Evolutionary conservation across 1,140 invertebrate genomes (phyloP).

Genomic region (Heliconius melpomene): DNA sequence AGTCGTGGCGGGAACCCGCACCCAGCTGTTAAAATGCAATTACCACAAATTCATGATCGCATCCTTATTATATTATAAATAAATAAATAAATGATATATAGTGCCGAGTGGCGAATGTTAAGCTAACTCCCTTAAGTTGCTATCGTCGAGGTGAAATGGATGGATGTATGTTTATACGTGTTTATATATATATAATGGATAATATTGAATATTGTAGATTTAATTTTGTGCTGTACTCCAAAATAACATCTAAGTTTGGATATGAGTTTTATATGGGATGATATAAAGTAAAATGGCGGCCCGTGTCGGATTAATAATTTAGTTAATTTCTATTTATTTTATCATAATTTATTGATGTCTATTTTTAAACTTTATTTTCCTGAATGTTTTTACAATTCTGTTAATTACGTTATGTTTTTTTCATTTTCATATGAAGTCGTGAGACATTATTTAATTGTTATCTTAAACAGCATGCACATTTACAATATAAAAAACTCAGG

Average conservation of each 20-base stretch:
- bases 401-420: background rate
- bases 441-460: background rate
- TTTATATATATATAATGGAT: conserved; percentile 62
- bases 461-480: background rate
- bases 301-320: background rate
- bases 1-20: conserved; percentile 46
- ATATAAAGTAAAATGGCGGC: background rate
- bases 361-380: background rate
- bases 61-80: conserved; percentile 66
- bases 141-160: conserved; percentile 69
- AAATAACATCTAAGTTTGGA: conserved; percentile 39
- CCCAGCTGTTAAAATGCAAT: conserved; percentile 65
- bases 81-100: conserved; percentile 61
- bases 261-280: background rate
- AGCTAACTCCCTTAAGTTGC: conserved; percentile 76
- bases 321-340: background rate
- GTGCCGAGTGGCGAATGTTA: conserved; percentile 49
- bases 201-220: conserved; percentile 74
- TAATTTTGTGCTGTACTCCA: conserved; percentile 72
- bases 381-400: background rate
- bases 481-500: background rate
- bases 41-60: conserved; percentile 72
- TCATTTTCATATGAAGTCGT: background rate
- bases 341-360: conserved; percentile 1
- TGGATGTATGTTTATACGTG: conserved; percentile 78